phyloP scores from a whole-genome alignment of 2,797 vertebrate genomes.

The Sphaeramia orbicularis region DNA sequence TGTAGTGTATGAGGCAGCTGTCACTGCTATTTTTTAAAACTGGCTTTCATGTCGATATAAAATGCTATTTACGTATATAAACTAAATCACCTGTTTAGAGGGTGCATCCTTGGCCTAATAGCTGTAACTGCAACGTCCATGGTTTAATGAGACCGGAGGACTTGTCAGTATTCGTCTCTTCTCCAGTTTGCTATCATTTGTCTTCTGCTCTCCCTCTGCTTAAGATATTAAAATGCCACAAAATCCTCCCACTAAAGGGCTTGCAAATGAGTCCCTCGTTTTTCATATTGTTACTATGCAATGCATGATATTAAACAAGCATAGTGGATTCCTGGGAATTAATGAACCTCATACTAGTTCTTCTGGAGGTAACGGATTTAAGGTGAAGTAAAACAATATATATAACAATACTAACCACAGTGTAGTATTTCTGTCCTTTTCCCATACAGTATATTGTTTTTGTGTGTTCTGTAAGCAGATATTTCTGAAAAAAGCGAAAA shows the following conservation, averaged over 20 bases:
- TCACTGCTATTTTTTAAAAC: too few relatives aligned
- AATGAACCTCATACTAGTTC: neutral
- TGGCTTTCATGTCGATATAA: too few relatives aligned
- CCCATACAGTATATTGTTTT: neutral
- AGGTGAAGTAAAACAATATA: neutral
- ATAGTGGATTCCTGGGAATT: neutral
- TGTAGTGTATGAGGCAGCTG: too few relatives aligned
- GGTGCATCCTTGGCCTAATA: too few relatives aligned
- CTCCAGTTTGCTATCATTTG: too few relatives aligned
- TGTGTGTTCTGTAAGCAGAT: too few relatives aligned
- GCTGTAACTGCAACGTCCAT: too few relatives aligned
- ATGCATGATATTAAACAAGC: constrained; percentile 6
- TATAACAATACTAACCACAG: neutral
- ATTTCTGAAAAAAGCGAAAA: neutral
- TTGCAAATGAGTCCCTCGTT: neutral
- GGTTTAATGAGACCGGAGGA: too few relatives aligned
- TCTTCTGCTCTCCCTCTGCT: too few relatives aligned
- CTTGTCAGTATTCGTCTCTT: too few relatives aligned
- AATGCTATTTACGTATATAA: too few relatives aligned
- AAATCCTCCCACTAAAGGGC: neutral
- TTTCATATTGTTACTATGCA: constrained; percentile 2
- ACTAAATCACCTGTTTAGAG: too few relatives aligned
- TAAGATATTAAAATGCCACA: neutral
- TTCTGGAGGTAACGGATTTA: neutral
- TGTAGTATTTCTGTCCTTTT: neutral